phyloP scores from a whole-genome alignment of 2,113 vertebrate species.

The Takifugu flavidus region DNA sequence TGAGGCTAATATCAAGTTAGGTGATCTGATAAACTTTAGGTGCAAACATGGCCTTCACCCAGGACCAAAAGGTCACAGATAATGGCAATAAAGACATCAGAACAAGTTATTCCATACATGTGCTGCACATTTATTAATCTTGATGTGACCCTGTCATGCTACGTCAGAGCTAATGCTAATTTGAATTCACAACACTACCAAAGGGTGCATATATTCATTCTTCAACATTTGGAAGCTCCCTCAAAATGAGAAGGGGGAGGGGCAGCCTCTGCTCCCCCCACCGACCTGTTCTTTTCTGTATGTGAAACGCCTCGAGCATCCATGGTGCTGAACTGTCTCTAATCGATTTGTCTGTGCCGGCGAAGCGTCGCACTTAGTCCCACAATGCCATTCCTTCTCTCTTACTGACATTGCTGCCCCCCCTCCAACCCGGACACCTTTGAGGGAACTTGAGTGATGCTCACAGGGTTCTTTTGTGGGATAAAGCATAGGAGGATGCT shows the following conservation, averaged over 20 bases:
- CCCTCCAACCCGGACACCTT: slow-evolving; percentile 74
- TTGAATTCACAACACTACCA: slow-evolving; percentile 20
- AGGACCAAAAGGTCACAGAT: too few species aligned
- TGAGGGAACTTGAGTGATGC: slow-evolving; percentile 69
- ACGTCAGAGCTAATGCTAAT: slow-evolving; percentile 8
- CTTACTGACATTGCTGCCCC: slow-evolving; percentile 47
- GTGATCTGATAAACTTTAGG: too few species aligned
- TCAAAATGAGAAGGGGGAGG: slow-evolving; percentile 47
- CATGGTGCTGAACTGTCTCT: slow-evolving; percentile 89
- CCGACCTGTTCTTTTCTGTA: slow-evolving; percentile 35
- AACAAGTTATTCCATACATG: slow-evolving; percentile 3
- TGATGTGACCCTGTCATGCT: slow-evolving; percentile 11
- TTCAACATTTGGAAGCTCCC: slow-evolving; percentile 20
- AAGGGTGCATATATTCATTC: slow-evolving; percentile 12
- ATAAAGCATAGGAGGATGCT: slow-evolving; percentile 5
- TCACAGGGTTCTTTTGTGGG: slow-evolving; percentile 15
- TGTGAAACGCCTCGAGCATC: slow-evolving; percentile 90
- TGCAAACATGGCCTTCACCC: too few species aligned
- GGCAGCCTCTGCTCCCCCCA: slow-evolving; percentile 15
- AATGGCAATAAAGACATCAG: background rate
- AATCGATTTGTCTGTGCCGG: slow-evolving; percentile 98
- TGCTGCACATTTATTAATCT: background rate
- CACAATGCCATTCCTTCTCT: slow-evolving; percentile 75
- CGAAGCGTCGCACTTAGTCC: slow-evolving; percentile 73
- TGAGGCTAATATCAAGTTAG: too few species aligned